Conservation (phyloP, 2,888 invertebrate species). For the Dexiosoma caninum region DNA sequence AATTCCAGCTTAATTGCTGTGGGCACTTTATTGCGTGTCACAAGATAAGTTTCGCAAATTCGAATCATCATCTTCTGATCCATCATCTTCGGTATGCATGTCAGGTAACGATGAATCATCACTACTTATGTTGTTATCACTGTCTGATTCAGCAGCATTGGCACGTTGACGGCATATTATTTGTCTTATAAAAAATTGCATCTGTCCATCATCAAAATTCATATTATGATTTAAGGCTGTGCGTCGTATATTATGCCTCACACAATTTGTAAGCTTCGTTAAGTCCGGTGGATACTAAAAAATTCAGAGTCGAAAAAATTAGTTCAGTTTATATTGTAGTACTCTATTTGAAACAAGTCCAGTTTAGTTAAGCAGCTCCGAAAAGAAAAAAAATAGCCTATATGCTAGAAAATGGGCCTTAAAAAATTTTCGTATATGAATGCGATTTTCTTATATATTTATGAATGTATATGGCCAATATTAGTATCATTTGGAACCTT, state of each 20-base stretch:
- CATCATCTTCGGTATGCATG: slow-evolving; percentile 55
- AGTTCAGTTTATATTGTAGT: no score
- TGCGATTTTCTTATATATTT: no score
- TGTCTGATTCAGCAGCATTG: slow-evolving; percentile 8
- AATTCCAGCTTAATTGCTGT: no score
- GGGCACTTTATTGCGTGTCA: slow-evolving; percentile 71
- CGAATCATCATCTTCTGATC: slow-evolving; percentile 62
- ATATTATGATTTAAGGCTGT: slow-evolving; percentile 63
- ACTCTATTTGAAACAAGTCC: no score
- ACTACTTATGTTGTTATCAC: slow-evolving; percentile 50
- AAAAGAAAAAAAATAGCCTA: no score
- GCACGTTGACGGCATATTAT: slow-evolving; percentile 67
- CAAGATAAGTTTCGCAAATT: slow-evolving; percentile 66
- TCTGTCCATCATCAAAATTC: slow-evolving; percentile 70
- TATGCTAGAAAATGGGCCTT: no score
- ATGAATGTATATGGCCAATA: no score
- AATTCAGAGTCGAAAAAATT: neutral
- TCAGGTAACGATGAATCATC: slow-evolving; percentile 53
- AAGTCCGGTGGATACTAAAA: slow-evolving; percentile 69
- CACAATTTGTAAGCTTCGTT: slow-evolving; percentile 70
- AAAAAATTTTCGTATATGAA: no score
- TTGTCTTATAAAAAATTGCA: slow-evolving; percentile 73
- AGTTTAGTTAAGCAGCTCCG: no score
- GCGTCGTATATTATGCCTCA: slow-evolving; percentile 71
- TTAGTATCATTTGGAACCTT: no score